Percentiles rank a stretch among this genome's conserved stretches.
These are phyloP conservation scores for Chelon auratus DNA, from an alignment of 2,797 vertebrate genomes.

Conservation along the genomic window DNA sequence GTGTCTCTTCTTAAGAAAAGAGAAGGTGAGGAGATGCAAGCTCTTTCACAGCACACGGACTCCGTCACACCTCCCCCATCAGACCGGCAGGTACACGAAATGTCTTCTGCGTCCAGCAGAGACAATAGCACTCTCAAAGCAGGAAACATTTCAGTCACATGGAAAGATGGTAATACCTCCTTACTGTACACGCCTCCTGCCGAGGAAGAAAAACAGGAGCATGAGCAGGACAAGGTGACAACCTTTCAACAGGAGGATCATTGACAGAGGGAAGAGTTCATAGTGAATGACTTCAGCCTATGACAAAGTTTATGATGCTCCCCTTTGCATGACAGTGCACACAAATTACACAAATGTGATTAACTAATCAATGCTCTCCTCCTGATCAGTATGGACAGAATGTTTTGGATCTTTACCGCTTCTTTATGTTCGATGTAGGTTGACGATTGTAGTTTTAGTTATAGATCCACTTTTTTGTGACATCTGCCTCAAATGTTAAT, in stretches of 20 bases:
- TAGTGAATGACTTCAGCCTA: neutral
- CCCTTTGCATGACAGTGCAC: no score
- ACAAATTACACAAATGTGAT: no score
- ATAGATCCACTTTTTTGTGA: no score
- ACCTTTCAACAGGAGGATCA: slow-evolving; percentile 12
- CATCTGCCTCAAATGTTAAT: neutral
- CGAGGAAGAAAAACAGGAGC: slow-evolving; percentile 39
- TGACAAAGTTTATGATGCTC: neutral
- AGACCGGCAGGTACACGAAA: neutral
- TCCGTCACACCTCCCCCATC: slow-evolving; percentile 4
- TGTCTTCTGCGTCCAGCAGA: slow-evolving; percentile 14
- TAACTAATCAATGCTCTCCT: neutral
- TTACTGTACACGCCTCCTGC: slow-evolving; percentile 71
- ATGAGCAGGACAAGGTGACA: slow-evolving; percentile 5
- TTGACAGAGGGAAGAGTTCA: slow-evolving; percentile 5
- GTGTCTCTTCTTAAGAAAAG: slow-evolving; percentile 40
- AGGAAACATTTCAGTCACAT: slow-evolving; percentile 81
- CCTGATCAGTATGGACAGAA: neutral
- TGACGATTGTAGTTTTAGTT: no score
- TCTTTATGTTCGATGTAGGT: no score
- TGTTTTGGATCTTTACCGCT: neutral
- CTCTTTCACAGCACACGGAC: slow-evolving; percentile 14
- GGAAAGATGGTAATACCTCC: slow-evolving; percentile 85
- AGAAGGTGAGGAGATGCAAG: slow-evolving; percentile 63
- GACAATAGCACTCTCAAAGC: slow-evolving; percentile 43